Base-by-base conservation (phyloP, 2,888 invertebrate species). In the Leuctra nigra region DNA sequence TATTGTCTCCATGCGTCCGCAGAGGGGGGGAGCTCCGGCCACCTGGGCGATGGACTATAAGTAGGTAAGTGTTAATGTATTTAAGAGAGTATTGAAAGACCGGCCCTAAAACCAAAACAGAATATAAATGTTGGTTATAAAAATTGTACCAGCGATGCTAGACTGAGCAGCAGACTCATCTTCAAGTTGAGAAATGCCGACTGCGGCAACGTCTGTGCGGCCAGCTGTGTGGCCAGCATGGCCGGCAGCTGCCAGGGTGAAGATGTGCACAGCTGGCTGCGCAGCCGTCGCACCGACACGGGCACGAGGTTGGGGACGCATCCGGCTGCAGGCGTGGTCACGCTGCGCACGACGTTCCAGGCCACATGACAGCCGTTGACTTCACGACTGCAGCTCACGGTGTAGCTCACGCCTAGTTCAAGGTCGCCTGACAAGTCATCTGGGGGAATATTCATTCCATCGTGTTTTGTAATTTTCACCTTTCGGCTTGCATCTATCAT, bases 71-170 rank as follows among this genome's bases (percentile, higher is more conserved):
- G n/a, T n/a, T n/a, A n/a, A n/a, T n/a, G n/a, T n/a, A n/a, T n/a
- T n/a, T n/a, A n/a, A n/a, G n/a, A n/a, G n/a, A n/a, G n/a, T n/a
- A n/a, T n/a, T n/a, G n/a, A n/a, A n/a, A n/a, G n/a, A n/a, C n/a
- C n/a, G n/a, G n/a, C n/a, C n/a, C n/a, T n/a, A n/a, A n/a, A n/a
- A n/a, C n/a, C n/a, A n/a, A n/a, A n/a, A n/a, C n/a, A n/a, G n/a
- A n/a, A n/a, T n/a, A n/a, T n/a, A n/a, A n/a, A n/a, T n/a, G n/a
- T n/a, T n/a, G n/a, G n/a, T n/a, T n/a, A n/a, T n/a, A n/a, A n/a
- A n/a, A n/a, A n/a, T n/a, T n/a, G n/a, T 65, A 72, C 72, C 62
- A 69, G 70, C 36, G 74, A 73, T 11, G 68, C 72, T 20, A 75
- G 65, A 58, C 75, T 75, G 3, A 72, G 65, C 16, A 76, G 63